Evolutionary conservation across 2,113 vertebrate genomes (phyloP).

Genomic region (Neolamprologus variostigma): DNA sequence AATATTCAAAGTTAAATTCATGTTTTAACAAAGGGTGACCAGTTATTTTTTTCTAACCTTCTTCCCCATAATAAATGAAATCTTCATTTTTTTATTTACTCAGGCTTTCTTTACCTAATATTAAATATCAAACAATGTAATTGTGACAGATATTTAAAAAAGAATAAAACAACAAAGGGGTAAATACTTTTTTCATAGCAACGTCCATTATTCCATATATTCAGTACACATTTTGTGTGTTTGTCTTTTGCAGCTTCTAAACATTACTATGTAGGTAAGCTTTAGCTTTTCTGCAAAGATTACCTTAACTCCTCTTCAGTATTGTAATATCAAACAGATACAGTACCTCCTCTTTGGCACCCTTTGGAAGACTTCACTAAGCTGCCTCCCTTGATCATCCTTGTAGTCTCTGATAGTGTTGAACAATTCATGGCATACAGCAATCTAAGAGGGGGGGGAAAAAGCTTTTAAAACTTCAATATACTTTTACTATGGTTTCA

Average conservation of each 20-base stretch:
- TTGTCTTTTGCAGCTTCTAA: neutral
- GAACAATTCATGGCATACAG: constrained; percentile 95
- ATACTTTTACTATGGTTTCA: neutral
- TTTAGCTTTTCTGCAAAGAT: neutral
- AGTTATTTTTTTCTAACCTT: neutral
- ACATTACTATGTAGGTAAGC: neutral
- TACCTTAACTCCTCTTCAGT: neutral
- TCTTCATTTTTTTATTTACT: neutral
- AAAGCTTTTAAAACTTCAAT: neutral
- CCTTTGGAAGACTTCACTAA: constrained; percentile 90
- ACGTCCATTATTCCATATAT: neutral
- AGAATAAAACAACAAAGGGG: neutral
- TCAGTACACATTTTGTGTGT: neutral
- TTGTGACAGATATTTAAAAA: neutral
- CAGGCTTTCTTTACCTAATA: neutral
- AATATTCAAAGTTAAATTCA: neutral
- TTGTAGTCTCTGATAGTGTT: constrained; percentile 94
- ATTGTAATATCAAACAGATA: neutral
- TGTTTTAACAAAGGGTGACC: neutral
- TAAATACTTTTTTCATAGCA: neutral
- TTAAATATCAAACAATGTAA: neutral
- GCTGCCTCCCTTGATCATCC: constrained; percentile 89
- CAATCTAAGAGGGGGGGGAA: constrained; percentile 76
- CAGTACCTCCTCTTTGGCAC: constrained; percentile 91
- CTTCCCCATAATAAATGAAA: neutral